phyloP scores from a whole-genome alignment of 2,797 vertebrate genomes.

The Podarcis siculus region DNA sequence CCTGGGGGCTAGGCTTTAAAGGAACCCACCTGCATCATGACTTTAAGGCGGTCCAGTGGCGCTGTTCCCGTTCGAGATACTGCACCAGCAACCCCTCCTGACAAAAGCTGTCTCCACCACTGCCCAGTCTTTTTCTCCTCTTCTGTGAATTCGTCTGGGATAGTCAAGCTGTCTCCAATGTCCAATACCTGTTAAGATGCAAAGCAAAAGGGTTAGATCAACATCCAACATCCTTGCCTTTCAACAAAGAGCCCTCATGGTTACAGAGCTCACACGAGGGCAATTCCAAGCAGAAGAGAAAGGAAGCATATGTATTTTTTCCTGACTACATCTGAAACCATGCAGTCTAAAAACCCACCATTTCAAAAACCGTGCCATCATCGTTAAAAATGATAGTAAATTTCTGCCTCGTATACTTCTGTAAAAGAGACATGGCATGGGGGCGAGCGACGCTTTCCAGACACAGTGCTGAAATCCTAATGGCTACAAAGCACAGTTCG shows the following conservation, averaged over 20 bases:
- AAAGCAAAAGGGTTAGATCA: constrained; percentile 35
- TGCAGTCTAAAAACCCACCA: constrained; percentile 74
- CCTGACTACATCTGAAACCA: rapidly evolving
- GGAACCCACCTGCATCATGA: constrained; percentile 92
- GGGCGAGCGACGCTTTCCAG: constrained; percentile 38
- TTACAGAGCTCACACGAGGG: constrained; percentile 3
- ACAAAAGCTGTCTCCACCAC: constrained; percentile 93
- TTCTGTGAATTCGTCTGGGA: constrained; percentile 94
- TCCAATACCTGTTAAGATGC: constrained; percentile 86
- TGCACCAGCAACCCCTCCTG: constrained; percentile 89
- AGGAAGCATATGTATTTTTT: background rate
- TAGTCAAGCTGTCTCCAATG: constrained; percentile 91
- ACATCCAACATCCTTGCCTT: background rate
- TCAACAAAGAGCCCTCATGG: background rate
- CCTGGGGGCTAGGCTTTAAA: background rate
- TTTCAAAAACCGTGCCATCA: constrained; percentile 75
- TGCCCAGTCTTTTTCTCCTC: constrained; percentile 90
- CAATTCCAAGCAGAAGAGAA: background rate
- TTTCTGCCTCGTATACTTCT: constrained; percentile 66
- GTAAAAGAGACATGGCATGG: constrained; percentile 75
- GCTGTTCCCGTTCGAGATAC: constrained; percentile 93
- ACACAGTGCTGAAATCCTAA: constrained; percentile 44
- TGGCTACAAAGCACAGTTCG: constrained; percentile 43
- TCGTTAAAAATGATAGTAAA: constrained; percentile 80
- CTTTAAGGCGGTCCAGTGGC: constrained; percentile 92